These are phyloP conservation scores for Pelecanoides urinatrix DNA, from an alignment of 2,113 vertebrate species.

Conservation along the genomic window DNA sequence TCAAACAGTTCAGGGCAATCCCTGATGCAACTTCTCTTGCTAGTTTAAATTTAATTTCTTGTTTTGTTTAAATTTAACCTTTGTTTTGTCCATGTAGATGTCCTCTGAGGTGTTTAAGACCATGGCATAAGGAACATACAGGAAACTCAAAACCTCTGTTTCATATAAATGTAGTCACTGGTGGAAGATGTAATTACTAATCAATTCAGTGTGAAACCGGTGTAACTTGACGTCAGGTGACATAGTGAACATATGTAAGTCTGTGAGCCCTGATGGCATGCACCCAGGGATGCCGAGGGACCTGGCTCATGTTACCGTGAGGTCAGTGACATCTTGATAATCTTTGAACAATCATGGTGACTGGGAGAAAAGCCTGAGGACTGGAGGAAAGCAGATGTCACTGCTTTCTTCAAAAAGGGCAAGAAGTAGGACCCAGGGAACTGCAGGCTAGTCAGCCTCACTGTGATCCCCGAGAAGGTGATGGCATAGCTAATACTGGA, in stretches of 20 bases:
- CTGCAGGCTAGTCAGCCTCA: background rate
- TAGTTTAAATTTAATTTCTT: background rate
- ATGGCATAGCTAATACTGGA: background rate
- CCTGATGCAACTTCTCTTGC: background rate
- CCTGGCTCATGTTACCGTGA: background rate
- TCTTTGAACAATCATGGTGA: background rate
- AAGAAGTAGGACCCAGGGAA: background rate
- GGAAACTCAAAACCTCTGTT: background rate
- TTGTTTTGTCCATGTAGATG: background rate
- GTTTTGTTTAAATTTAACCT: background rate
- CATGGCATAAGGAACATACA: background rate
- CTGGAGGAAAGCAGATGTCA: background rate
- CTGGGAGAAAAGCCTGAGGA: background rate
- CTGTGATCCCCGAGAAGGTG: background rate
- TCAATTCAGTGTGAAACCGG: background rate
- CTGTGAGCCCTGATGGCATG: background rate
- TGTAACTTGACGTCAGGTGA: background rate
- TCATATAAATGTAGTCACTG: background rate
- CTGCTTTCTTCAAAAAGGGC: background rate
- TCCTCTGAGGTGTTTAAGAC: background rate
- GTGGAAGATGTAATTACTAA: background rate
- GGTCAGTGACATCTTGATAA: background rate
- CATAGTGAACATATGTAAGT: background rate
- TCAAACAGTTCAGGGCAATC: background rate
- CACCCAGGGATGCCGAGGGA: background rate